phyloP scores from a whole-genome alignment of 2,797 vertebrate genomes.

The Hybognathus amarus region DNA sequence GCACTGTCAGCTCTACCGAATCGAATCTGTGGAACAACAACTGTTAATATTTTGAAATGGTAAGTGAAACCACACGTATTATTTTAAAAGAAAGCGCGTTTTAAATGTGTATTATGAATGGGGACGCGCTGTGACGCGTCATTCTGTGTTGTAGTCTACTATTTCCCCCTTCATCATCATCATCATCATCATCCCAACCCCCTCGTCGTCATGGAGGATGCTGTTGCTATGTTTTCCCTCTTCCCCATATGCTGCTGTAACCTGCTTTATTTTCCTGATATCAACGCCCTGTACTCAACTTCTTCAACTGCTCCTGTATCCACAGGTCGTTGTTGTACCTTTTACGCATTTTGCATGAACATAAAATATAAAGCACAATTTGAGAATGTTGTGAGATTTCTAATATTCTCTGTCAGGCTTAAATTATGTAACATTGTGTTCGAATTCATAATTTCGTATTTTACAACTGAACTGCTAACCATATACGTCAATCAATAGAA shows the following conservation, averaged over 20 bases:
- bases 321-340: slow-evolving; percentile 57
- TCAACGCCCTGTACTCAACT: slow-evolving; percentile 19
- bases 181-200: slow-evolving; percentile 46
- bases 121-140: slow-evolving; percentile 26
- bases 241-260: slow-evolving; percentile 32
- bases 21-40: slow-evolving; percentile 43
- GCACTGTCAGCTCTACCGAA: slow-evolving; percentile 59
- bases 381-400: neutral
- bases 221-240: slow-evolving; percentile 46
- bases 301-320: slow-evolving; percentile 55
- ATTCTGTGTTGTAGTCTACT: slow-evolving; percentile 55
- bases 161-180: slow-evolving; percentile 41
- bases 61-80: slow-evolving; percentile 61
- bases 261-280: slow-evolving; percentile 24
- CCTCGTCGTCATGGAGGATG: slow-evolving; percentile 74
- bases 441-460: too few relatives aligned
- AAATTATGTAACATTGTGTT: too few relatives aligned
- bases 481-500: too few relatives aligned
- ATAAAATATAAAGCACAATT: neutral
- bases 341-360: slow-evolving; percentile 8
- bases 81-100: slow-evolving; percentile 20
- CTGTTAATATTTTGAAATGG: slow-evolving; percentile 60
- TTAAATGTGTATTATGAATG: slow-evolving; percentile 35
- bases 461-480: too few relatives aligned
- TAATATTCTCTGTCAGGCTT: neutral